Evolutionary conservation across 64 coral and sea anemone species (phyloP).

Genomic region (Pocillopora damicornis): DNA sequence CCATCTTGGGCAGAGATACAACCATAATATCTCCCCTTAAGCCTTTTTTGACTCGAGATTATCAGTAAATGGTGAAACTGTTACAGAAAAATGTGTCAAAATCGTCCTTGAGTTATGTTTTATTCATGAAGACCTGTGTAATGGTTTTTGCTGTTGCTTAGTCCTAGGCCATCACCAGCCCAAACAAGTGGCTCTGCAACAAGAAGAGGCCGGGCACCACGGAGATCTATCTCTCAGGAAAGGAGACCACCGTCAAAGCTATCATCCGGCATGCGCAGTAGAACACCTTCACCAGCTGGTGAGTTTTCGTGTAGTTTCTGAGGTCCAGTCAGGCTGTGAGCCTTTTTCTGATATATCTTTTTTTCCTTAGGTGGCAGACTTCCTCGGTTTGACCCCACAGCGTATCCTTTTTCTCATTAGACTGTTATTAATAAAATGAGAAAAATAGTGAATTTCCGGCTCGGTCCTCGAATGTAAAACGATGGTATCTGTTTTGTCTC

Average conservation of each 20-base stretch:
- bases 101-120: no score
- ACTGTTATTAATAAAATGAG: not conserved
- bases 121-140: not conserved
- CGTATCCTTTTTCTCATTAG: slow-evolving; percentile 65
- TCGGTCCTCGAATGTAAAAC: no score
- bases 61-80: no score
- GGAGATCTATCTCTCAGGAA: slow-evolving; percentile 77
- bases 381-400: slow-evolving; percentile 75
- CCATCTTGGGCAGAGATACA: no score
- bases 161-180: slow-evolving; percentile 39
- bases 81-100: no score
- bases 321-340: not conserved
- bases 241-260: slow-evolving; percentile 45
- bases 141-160: not conserved
- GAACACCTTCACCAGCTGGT: slow-evolving; percentile 79
- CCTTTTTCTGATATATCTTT: not conserved
- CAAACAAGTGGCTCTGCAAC: slow-evolving; percentile 5
- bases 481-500: no score
- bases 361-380: slow-evolving; percentile 34
- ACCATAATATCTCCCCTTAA: no score
- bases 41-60: no score
- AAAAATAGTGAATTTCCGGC: no score
- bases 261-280: slow-evolving; percentile 48
- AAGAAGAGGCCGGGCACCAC: slow-evolving; percentile 15
- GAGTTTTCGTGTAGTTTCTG: not conserved